Evolutionary conservation across 2,888 invertebrate species (phyloP), one percentile per base, ranked within the genome.

Genomic region (Caenorhabditis sp.): DNA sequence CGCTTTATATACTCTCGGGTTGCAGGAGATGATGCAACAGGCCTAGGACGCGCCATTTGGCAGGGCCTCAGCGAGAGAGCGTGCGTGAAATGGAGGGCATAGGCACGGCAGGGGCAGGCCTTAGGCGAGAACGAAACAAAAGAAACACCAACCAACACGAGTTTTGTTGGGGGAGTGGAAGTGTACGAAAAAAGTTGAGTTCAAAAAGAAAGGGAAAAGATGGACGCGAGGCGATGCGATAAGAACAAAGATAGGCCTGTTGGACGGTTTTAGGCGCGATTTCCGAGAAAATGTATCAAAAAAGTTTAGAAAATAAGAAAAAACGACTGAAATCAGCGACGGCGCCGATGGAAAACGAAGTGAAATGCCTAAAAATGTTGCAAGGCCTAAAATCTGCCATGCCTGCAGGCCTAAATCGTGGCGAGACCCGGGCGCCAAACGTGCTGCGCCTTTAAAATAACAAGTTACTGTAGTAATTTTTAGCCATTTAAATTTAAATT

Each of bases 11-110:
- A 79, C 79, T 4, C 40, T 32, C 60, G 4, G 18, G 62, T 80
- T 80, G 32, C 80, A 72, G 9, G 72, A 80, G 80, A 80, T 80
- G 80, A 80, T 80, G 80, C 47, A 80, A 80, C 53, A 72, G 67
- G 80, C 80, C 61, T 56, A n/a, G 8, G 44, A 28, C 60, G 53
- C 71, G 62, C 37, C 77, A 68, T 35, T 60, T 70, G 78, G 65
- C 28, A 53, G 62, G 80, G 80, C 80, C 80, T 80, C 22, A 62
- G 51, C 56, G 72, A 80, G 72, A 80, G 67, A 72, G 67, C 24
- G 62, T 37, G 68, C 37, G 47, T 4, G 9, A 6, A 9, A 28
- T 11, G 35, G 80, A 80, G 80, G 37, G 61, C 55, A 58, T 55
- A 79, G 70, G 71, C 58, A 44, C 18, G 60, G 79, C 51, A 72